phyloP scores from a whole-genome alignment of 2,888 invertebrate genomes.

The Zeuzera pyrina region DNA sequence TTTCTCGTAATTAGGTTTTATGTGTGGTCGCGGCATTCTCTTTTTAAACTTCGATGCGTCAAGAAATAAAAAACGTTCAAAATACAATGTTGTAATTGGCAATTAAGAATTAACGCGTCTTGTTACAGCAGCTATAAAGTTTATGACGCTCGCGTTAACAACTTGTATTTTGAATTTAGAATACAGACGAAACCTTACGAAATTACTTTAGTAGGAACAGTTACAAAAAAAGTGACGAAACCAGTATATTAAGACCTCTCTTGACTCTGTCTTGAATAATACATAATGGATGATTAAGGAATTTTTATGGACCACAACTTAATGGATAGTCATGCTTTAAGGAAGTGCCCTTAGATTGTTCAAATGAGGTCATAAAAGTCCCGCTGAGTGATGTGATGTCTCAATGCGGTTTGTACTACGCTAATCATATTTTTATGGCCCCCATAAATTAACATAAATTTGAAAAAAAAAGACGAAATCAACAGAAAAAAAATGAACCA shows the following conservation, averaged over 20 bases:
- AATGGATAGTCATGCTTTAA: conserved; percentile 48
- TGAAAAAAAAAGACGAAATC: no score
- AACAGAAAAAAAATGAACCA: no score
- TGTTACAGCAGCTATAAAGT: conserved; percentile 50
- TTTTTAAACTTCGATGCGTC: no score
- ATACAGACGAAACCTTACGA: no score
- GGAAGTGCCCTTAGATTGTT: conserved; percentile 55
- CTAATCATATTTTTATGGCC: conserved; percentile 61
- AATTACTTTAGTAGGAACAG: conserved; percentile 28
- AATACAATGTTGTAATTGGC: conserved; percentile 23
- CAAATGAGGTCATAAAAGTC: conserved; percentile 61
- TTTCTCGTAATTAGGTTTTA: conserved; percentile 9
- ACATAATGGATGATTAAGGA: background rate
- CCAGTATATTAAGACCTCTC: conserved; percentile 25
- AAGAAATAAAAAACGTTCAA: conserved; percentile 3
- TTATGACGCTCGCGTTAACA: conserved; percentile 32
- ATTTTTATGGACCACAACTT: conserved; percentile 21
- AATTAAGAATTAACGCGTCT: conserved; percentile 48
- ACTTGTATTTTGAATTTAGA: conserved; percentile 45
- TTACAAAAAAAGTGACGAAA: conserved; percentile 23
- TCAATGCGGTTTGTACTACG: conserved; percentile 43
- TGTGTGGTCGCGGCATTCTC: conserved; percentile 2
- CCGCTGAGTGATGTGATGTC: conserved; percentile 55
- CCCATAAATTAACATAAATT: conserved; percentile 47
- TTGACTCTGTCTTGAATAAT: conserved; percentile 7